Base-by-base conservation (phyloP, 2,888 invertebrate species). In the Aphrophora alni region DNA sequence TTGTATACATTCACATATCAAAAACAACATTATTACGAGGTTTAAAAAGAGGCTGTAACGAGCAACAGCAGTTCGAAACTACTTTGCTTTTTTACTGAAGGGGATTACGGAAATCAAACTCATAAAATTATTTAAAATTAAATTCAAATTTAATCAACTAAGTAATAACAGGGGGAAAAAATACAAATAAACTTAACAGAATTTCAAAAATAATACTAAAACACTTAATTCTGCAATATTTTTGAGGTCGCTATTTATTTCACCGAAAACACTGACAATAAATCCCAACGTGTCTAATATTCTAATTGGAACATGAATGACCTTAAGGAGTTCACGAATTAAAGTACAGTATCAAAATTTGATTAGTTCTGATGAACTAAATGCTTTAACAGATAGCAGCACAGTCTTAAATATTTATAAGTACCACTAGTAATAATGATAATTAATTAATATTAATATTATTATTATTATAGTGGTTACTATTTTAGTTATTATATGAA, bases 41-140 rank as follows among this genome's bases (percentile, higher is more conserved):
- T 76, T 76, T 68, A 76, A 68, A n/a, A 68, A 24, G 68, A 27
- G 27, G 68, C 69, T 68, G 44, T 12, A 44, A 44, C 44, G 14
- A 44, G 44, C 44, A 44, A 44, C 44, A 44, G 44, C 44, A 44
- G 44, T 44, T 44, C 44, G 44, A 44, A 44, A 44, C 44, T 44
- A 44, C 44, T 8, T 76, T 68, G 68, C 33, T 76, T 51, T n/a
- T 8, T n/a, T n/a, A 21, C 76, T 24, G n/a, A 21, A 51, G 27
- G 76, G 76, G 76, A 76, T 76, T 68, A 59, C 76, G 76, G 76
- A 76, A 76, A n/a, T 76, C 24, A 33, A n/a, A n/a, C n/a, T 1
- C 24, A 1, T 12, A n/a, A 68, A 12, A n/a, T 1, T 8, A 27
- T 21, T 17, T 0, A 2, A 51, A 26, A 26, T 25, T 25, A 12